Percentiles rank a stretch among this genome's conserved stretches.
These are phyloP conservation scores for Atractosteus spatula DNA, from an alignment of 2,113 vertebrate genomes.

Conservation along the genomic window DNA sequence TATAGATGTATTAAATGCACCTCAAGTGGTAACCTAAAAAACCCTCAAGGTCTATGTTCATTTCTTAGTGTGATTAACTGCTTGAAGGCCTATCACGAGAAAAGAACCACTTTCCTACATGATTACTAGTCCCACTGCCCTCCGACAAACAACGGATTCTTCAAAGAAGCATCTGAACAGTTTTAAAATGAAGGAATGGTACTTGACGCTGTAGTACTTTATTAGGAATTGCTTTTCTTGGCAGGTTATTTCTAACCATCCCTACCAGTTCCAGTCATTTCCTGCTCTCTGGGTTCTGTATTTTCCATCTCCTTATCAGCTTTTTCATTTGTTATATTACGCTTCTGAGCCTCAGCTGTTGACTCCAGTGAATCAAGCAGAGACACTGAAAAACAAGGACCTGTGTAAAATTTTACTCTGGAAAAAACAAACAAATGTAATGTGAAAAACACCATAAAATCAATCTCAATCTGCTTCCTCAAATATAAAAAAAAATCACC, in stretches of 20 bases:
- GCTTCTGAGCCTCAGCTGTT: slow-evolving; percentile 43
- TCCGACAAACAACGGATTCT: no score
- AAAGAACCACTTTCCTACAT: no score
- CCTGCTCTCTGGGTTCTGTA: slow-evolving; percentile 41
- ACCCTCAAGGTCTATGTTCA: no score
- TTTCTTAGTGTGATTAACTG: no score
- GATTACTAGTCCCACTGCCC: no score
- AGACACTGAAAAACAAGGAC: slow-evolving; percentile 59
- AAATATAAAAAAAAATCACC: slow-evolving; percentile 56
- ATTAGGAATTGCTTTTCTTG: no score
- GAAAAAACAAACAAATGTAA: neutral
- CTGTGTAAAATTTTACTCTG: slow-evolving; percentile 3
- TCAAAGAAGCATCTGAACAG: no score
- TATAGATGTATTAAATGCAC: no score
- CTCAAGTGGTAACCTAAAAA: no score
- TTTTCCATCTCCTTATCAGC: slow-evolving; percentile 26
- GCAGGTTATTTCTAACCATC: slow-evolving; percentile 8
- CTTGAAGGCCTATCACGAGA: no score
- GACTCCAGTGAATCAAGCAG: slow-evolving; percentile 85
- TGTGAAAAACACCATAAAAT: neutral
- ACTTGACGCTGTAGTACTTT: neutral
- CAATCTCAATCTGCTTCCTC: neutral
- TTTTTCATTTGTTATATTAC: slow-evolving; percentile 19
- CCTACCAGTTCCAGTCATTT: slow-evolving; percentile 58
- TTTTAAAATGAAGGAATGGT: no score